phyloP scores from a whole-genome alignment of 2,797 vertebrate genomes.

The Esox lucius region DNA sequence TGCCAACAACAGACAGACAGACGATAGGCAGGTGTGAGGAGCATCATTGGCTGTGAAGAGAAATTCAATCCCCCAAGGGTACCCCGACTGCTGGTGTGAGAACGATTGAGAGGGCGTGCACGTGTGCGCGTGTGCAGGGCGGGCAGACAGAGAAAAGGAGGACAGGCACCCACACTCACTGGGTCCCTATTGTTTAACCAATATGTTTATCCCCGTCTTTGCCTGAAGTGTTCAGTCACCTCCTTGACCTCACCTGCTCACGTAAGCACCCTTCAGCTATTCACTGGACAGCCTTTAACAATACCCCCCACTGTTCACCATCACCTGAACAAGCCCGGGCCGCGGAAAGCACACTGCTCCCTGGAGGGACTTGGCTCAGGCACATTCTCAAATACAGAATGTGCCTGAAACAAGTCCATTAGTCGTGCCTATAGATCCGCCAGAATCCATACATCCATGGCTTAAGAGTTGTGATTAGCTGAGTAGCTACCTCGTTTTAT shows the following conservation, averaged over 20 bases:
- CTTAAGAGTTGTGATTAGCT: too few relatives aligned
- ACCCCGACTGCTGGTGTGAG: slow-evolving; percentile 19
- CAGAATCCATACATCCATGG: too few relatives aligned
- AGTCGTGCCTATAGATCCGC: too few relatives aligned
- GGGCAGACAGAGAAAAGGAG: too few relatives aligned
- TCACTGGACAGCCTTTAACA: neutral
- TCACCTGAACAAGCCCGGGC: neutral
- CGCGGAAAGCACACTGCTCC: neutral
- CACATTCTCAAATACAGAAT: too few relatives aligned
- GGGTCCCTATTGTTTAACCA: neutral
- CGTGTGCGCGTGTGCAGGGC: too few relatives aligned
- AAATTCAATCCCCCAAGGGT: slow-evolving; percentile 25
- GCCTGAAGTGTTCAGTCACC: neutral
- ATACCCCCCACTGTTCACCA: neutral
- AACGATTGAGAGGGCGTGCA: too few relatives aligned
- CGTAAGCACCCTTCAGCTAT: neutral
- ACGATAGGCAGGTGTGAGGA: slow-evolving; percentile 25
- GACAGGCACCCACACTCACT: neutral
- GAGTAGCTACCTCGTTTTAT: too few relatives aligned
- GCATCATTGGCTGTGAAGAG: slow-evolving; percentile 35
- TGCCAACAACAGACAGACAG: slow-evolving; percentile 32
- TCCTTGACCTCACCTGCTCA: neutral
- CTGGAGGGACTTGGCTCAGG: neutral
- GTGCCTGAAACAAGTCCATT: too few relatives aligned
- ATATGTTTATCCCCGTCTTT: neutral